Evolutionary conservation across 2,797 vertebrate genomes (phyloP).

Genomic region (Anableps anableps): DNA sequence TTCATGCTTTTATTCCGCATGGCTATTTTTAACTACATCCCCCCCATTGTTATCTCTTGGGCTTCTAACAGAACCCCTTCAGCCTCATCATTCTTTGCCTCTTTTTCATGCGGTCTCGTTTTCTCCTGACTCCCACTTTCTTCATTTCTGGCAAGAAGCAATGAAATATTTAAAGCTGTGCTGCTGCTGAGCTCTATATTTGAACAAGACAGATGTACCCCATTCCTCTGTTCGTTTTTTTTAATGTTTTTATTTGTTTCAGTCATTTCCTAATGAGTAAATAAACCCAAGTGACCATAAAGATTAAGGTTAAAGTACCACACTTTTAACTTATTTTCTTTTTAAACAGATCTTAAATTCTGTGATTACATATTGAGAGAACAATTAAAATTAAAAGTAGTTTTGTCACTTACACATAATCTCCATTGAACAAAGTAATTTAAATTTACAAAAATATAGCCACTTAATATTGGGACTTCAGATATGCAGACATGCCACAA

Average conservation of each 20-base stretch:
- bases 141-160: conserved; percentile 55
- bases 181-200: conserved; percentile 77
- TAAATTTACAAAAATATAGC: background rate
- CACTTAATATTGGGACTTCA: background rate
- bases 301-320: too few species aligned
- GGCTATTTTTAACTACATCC: conserved; percentile 58
- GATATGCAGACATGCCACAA: too few species aligned
- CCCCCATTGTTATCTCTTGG: conserved; percentile 51
- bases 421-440: background rate
- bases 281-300: background rate
- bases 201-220: conserved; percentile 64
- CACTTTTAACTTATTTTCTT: too few species aligned
- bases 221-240: conserved; percentile 10
- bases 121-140: conserved; percentile 19
- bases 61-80: conserved; percentile 24
- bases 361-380: background rate
- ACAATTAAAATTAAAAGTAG: background rate
- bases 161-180: conserved; percentile 82
- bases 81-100: conserved; percentile 14
- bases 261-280: background rate
- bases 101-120: conserved; percentile 16
- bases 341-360: background rate
- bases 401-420: background rate
- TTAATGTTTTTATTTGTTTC: background rate
- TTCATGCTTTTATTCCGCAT: conserved; percentile 32